These are phyloP conservation scores for Drosophila insularis DNA, from an alignment of 1,140 invertebrate species.

Conservation along the genomic window DNA sequence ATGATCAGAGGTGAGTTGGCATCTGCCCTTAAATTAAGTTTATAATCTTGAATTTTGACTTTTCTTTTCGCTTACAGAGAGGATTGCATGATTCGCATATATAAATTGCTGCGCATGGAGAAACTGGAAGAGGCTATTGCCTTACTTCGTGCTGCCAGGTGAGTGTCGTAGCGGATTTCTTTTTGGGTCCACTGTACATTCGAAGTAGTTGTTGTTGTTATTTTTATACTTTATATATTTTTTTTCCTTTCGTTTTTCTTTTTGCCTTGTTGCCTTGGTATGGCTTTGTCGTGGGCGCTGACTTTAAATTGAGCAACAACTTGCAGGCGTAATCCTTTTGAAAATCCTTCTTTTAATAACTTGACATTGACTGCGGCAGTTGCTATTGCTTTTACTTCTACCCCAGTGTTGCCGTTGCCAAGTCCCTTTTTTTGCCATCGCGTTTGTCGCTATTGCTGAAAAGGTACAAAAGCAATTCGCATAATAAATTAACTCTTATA, in stretches of 20 bases:
- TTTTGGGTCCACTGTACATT: slow-evolving; percentile 5
- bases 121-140: slow-evolving; percentile 90
- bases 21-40: neutral
- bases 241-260: neutral
- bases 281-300: slow-evolving; percentile 31
- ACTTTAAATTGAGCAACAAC: slow-evolving; percentile 43
- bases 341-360: slow-evolving; percentile 67
- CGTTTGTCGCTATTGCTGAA: slow-evolving; percentile 16
- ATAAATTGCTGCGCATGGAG: slow-evolving; percentile 88
- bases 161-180: slow-evolving; percentile 58
- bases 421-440: neutral
- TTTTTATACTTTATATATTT: neutral
- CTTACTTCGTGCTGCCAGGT: slow-evolving; percentile 93
- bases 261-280: slow-evolving; percentile 1
- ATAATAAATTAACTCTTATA: slow-evolving; percentile 73
- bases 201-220: slow-evolving; percentile 19
- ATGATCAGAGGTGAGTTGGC: slow-evolving; percentile 91
- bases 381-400: neutral
- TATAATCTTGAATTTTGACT: slow-evolving; percentile 9
- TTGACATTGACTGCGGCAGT: slow-evolving; percentile 71
- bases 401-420: slow-evolving; percentile 21
- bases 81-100: slow-evolving; percentile 93
- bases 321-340: slow-evolving; percentile 57
- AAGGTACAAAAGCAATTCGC: slow-evolving; percentile 71
- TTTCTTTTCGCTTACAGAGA: slow-evolving; percentile 85